Conservation (phyloP, 2,113 vertebrate genomes). For the Fulica atra region DNA sequence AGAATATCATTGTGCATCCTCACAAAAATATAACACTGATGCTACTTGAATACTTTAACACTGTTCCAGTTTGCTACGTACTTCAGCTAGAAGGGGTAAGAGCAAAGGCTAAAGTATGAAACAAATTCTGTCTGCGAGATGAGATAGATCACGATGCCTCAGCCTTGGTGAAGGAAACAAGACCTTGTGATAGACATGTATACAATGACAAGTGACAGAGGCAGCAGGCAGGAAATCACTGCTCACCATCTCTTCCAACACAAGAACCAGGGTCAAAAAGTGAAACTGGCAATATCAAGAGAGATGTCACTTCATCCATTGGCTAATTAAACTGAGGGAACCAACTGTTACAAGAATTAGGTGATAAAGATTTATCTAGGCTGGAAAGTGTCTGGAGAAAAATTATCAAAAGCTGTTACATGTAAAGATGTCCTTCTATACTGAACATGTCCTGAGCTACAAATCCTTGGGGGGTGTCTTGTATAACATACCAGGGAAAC, state of each 20-base stretch:
- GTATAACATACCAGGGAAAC: neutral
- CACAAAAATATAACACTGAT: neutral
- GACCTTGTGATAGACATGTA: neutral
- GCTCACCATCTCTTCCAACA: neutral
- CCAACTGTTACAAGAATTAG: neutral
- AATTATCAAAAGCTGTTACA: neutral
- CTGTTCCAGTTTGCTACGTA: neutral
- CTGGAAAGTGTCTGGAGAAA: neutral
- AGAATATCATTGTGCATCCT: neutral
- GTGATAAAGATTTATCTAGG: neutral
- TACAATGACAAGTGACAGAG: neutral
- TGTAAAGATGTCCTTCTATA: neutral
- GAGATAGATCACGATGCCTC: neutral
- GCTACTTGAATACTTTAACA: neutral
- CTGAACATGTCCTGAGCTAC: neutral
- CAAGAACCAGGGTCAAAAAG: neutral
- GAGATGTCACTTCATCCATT: neutral
- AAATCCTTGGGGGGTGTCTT: neutral
- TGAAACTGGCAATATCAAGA: neutral
- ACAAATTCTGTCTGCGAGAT: neutral
- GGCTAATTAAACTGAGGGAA: neutral
- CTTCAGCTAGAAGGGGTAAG: neutral
- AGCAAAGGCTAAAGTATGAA: neutral
- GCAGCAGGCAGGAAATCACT: neutral
- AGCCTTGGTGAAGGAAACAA: neutral